Evolutionary conservation across 2,797 vertebrate species (phyloP), one percentile per base, ranked within the genome.

Genomic region (Rhabdophis nuchalis): DNA sequence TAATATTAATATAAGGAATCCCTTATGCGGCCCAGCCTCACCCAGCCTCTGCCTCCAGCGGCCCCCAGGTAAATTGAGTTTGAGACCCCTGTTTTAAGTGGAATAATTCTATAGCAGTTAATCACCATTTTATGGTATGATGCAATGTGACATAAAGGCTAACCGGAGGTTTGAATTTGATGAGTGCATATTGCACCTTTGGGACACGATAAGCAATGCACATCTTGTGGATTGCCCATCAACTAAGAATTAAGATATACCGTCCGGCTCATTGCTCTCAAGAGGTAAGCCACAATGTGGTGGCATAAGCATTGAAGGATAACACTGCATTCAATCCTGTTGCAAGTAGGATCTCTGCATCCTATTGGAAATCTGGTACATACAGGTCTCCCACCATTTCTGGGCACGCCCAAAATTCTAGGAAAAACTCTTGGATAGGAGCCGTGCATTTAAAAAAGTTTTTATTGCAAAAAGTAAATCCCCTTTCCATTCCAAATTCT

Each of bases 401-500:
- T 41, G 25, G 4, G 53, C 13, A 41, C 3, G 60, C 25, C 53
- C 87, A 56, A 54, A 46, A 46, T 82, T 82, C 46, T 60, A 89
- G 93, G 60, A 82, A 58, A 88, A 88, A 85, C 36, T 58, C 14
- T 57, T 5, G 91, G 89, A 90, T 0, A 11, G 41, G 10, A 46
- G 77, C 9, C 77, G 5, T 82, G 41, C 36, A 46, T 82, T 82
- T 82, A 5, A 25, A 82, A 82, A 82, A 46, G 20, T 46, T 82
- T 82, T 82, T 82, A 82, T 82, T 82, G 77, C 23, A 82, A 82
- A 82, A 82, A 82, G 77, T 82, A 82, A 82, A 92, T 95, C 68
- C 95, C 91, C 91, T 94, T 85, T 87, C 82, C 68, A 94, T 77
- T 96, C 94, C 95, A 94, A 97, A 97, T 98, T 85, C 86, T 98